These are phyloP conservation scores for Frieseomelitta varia DNA, from an alignment of 1,140 invertebrate species.

Conservation along the genomic window DNA sequence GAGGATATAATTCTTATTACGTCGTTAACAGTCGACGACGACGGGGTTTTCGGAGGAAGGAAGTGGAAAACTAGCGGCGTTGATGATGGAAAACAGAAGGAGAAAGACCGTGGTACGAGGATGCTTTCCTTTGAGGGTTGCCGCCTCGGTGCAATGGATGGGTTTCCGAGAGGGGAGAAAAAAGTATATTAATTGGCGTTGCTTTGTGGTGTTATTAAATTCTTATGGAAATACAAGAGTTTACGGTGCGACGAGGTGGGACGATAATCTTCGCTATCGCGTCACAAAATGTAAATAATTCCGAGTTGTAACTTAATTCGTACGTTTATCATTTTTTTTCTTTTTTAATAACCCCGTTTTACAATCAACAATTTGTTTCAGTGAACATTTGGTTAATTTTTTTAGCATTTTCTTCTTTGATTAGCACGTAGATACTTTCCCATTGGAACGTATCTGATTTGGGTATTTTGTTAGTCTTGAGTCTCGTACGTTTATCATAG, in stretches of 20 bases:
- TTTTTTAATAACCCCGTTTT: too few relatives aligned
- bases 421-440: too few relatives aligned
- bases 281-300: constrained; percentile 82
- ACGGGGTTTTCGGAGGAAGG: not conserved
- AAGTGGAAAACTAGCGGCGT: too few relatives aligned
- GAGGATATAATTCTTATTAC: constrained; percentile 68
- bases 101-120: not conserved
- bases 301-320: constrained; percentile 60
- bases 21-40: constrained; percentile 22
- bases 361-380: too few relatives aligned
- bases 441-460: too few relatives aligned
- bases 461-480: too few relatives aligned
- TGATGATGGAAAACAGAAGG: not conserved
- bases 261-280: constrained; percentile 81
- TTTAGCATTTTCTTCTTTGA: too few relatives aligned
- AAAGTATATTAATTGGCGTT: constrained; percentile 78
- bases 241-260: constrained; percentile 43
- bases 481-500: too few relatives aligned
- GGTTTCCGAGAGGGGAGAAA: constrained; percentile 69
- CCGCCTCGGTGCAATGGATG: constrained; percentile 55
- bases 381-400: too few relatives aligned
- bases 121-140: constrained; percentile 58
- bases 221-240: constrained; percentile 79
- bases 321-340: too few relatives aligned
- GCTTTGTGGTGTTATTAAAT: constrained; percentile 82